Evolutionary conservation across 2,113 vertebrate genomes (phyloP).

Genomic region (Fregata magnificens): DNA sequence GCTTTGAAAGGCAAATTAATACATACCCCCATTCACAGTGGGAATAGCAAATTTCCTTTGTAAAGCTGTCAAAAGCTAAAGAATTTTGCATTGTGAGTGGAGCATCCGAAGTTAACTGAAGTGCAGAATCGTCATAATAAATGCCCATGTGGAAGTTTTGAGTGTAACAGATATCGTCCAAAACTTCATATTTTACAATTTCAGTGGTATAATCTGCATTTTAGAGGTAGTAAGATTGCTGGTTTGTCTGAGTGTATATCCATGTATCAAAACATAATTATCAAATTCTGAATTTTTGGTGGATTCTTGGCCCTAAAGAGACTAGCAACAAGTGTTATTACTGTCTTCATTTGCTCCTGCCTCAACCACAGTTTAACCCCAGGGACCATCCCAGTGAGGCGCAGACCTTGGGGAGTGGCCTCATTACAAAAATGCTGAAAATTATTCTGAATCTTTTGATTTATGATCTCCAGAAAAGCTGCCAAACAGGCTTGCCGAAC

Average conservation of each 20-base stretch:
- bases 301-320: neutral
- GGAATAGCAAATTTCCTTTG: slow-evolving; percentile 15
- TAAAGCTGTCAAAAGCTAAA: slow-evolving; percentile 21
- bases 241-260: neutral
- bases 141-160: neutral
- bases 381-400: neutral
- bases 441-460: neutral
- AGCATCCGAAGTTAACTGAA: neutral
- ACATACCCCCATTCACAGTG: neutral
- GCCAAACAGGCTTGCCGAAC: neutral
- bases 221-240: neutral
- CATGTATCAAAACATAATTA: neutral
- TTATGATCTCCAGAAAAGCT: slow-evolving; percentile 12
- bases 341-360: neutral
- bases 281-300: neutral
- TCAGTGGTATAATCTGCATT: neutral
- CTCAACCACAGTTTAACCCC: neutral
- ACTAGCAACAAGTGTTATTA: neutral
- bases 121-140: neutral
- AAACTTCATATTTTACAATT: neutral
- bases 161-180: neutral
- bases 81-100: neutral
- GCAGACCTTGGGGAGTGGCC: neutral
- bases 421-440: neutral
- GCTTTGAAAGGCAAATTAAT: slow-evolving; percentile 67